phyloP scores from a whole-genome alignment of 2,797 vertebrate species.

The Nannoperca obscura region DNA sequence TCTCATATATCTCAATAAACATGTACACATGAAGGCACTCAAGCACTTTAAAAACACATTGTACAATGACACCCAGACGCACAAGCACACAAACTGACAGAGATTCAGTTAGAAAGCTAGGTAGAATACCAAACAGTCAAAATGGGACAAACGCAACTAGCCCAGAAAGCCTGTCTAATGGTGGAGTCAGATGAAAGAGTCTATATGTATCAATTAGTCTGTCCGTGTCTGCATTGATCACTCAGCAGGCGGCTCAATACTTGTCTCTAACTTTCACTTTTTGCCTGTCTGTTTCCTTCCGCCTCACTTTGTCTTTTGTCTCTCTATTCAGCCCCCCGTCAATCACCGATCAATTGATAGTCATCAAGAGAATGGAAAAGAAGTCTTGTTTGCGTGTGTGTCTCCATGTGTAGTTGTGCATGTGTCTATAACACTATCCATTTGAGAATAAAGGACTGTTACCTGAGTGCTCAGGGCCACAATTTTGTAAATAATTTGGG shows the following conservation, averaged over 20 bases:
- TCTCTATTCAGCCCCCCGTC: slow-evolving; percentile 37
- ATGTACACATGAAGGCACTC: slow-evolving; percentile 16
- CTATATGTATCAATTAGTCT: slow-evolving; percentile 69
- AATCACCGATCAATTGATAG: slow-evolving; percentile 55
- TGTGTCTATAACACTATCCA: background rate
- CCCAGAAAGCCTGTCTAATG: slow-evolving; percentile 53
- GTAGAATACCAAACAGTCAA: slow-evolving; percentile 52
- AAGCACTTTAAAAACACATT: slow-evolving; percentile 38
- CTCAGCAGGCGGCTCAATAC: slow-evolving; percentile 54
- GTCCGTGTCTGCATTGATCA: slow-evolving; percentile 71
- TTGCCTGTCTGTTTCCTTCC: slow-evolving; percentile 47
- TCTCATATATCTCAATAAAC: slow-evolving; percentile 15
- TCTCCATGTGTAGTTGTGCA: background rate
- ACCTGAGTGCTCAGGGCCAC: background rate
- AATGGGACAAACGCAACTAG: slow-evolving; percentile 28
- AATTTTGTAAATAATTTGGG: background rate
- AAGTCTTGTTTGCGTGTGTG: background rate
- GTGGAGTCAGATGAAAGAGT: slow-evolving; percentile 68
- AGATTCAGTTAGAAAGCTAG: slow-evolving; percentile 34
- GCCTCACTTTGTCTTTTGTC: slow-evolving; percentile 44
- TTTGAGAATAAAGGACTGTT: background rate
- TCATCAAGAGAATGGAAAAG: slow-evolving; percentile 29
- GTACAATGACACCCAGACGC: slow-evolving; percentile 17
- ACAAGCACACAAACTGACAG: slow-evolving; percentile 27
- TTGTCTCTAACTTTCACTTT: slow-evolving; percentile 46